phyloP scores from a whole-genome alignment of 2,888 invertebrate species.

The Malacosoma neustria region DNA sequence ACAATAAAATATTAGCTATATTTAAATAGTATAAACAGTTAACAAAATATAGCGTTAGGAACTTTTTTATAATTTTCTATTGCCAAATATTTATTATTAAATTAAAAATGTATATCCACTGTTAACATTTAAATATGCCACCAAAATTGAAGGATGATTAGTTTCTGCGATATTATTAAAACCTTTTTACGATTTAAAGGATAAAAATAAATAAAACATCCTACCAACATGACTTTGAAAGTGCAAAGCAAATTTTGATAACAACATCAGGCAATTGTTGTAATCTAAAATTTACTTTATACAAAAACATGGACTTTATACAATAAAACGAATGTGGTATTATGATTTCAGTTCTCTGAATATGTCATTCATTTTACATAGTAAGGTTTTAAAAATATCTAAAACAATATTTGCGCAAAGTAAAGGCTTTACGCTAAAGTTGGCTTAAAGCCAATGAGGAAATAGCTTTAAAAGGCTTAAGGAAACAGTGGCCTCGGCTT shows the following conservation, averaged over 20 bases:
- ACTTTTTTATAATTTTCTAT: too few species aligned
- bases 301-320: too few species aligned
- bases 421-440: neutral
- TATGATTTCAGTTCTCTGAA: too few species aligned
- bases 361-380: too few species aligned
- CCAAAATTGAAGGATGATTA: neutral
- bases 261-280: neutral
- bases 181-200: too few species aligned
- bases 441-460: neutral
- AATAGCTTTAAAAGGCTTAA: neutral
- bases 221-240: too few species aligned
- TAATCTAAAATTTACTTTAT: neutral
- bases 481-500: constrained; percentile 26
- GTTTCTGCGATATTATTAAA: neutral
- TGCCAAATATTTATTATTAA: too few species aligned
- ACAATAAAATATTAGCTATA: too few species aligned
- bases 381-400: neutral
- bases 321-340: too few species aligned
- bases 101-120: neutral
- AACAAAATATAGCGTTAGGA: too few species aligned
- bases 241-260: neutral
- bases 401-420: neutral
- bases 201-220: too few species aligned
- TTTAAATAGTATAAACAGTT: too few species aligned
- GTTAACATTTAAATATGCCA: neutral